Evolutionary conservation across 2,113 vertebrate species (phyloP), one percentile per base, ranked within the genome.

Genomic region (Hydrochoerus hydrochaeris): DNA sequence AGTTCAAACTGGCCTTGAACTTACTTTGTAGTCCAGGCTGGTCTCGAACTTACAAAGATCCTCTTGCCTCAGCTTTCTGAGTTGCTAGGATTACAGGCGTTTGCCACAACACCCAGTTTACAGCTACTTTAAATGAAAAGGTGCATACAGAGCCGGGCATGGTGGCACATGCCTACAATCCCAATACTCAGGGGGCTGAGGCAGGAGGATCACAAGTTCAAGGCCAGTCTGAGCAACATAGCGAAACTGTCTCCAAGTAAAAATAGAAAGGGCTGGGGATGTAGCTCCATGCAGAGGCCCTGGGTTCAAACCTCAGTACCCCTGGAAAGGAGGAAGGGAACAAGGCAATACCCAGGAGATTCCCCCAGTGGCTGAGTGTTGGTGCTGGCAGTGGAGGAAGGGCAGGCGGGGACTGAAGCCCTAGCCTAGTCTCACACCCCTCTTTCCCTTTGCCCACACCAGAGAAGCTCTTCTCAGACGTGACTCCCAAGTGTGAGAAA

Each of bases 381-480:
- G 35, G 12, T 38, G 49, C 41, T 49, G 85, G 24, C 46, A 0
- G 22, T 38, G 35, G 60, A 26, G 49, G 60, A 24, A 62, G 22
- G 60, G 3, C 24, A 58, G 57, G 57, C 19, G 57, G 57, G 57
- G 57, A 13, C 65, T 28, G 10, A 57, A 28, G 63, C 38, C 49
- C 26, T 13, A 19, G 6, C 90, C 73, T 30, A 28, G 41, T 54
- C 81, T 16, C 88, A 67, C 32, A 7, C 2, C 58, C 1, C 4
- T 17, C 52, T 58, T 46, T 44, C n/a, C 46, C 7, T 46, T 44
- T 94, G n/a, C 17, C 46, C 58, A 4, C 13, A 90, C 85, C 97
- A 99, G 99, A 99, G 69, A 99, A 99, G 97, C 99, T 99, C 85
- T 99, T 99, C 96, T 98, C 99, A 0, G 99, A 99, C 44, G 97